These are phyloP conservation scores for Drosophila sordidula DNA, from an alignment of 2,888 invertebrate genomes.

Conservation along the genomic window DNA sequence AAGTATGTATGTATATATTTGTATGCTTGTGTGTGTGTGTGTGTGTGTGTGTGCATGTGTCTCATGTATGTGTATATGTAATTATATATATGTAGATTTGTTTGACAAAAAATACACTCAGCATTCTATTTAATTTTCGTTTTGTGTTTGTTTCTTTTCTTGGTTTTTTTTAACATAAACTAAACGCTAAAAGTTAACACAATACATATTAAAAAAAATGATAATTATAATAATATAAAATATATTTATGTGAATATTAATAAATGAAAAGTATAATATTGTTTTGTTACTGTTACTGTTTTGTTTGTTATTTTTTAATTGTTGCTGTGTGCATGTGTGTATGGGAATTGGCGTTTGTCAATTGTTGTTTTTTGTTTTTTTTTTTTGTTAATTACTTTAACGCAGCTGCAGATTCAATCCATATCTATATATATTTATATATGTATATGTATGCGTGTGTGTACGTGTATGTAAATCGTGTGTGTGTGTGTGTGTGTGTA, in stretches of 20 bases:
- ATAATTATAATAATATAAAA: slow-evolving; percentile 58
- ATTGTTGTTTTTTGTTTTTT: slow-evolving; percentile 14
- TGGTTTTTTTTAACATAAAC: slow-evolving; percentile 53
- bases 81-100: slow-evolving; percentile 67
- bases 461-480: slow-evolving; percentile 10
- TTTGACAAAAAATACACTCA: slow-evolving; percentile 76
- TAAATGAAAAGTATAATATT: slow-evolving; percentile 56
- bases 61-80: slow-evolving; percentile 31
- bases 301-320: slow-evolving; percentile 1
- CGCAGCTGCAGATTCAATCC: slow-evolving; percentile 56
- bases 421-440: slow-evolving; percentile 19
- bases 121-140: slow-evolving; percentile 43
- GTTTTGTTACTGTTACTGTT: slow-evolving; percentile 26
- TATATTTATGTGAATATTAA: slow-evolving; percentile 55
- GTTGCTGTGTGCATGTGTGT: slow-evolving; percentile 10
- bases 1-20: slow-evolving; percentile 39
- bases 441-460: slow-evolving; percentile 11
- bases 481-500: slow-evolving; percentile 20
- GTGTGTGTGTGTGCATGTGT: slow-evolving; percentile 22
- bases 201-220: slow-evolving; percentile 61
- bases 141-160: slow-evolving; percentile 29
- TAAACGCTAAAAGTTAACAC: slow-evolving; percentile 64
- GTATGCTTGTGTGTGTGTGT: slow-evolving; percentile 34
- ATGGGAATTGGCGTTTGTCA: slow-evolving; percentile 29
- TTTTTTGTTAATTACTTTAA: slow-evolving; percentile 37